A percentile compares a stretch with the other conserved stretches of the same genome.
These are phyloP conservation scores for Enteromius viviparus DNA, from an alignment of 2,797 vertebrate genomes.

Conservation along the genomic window DNA sequence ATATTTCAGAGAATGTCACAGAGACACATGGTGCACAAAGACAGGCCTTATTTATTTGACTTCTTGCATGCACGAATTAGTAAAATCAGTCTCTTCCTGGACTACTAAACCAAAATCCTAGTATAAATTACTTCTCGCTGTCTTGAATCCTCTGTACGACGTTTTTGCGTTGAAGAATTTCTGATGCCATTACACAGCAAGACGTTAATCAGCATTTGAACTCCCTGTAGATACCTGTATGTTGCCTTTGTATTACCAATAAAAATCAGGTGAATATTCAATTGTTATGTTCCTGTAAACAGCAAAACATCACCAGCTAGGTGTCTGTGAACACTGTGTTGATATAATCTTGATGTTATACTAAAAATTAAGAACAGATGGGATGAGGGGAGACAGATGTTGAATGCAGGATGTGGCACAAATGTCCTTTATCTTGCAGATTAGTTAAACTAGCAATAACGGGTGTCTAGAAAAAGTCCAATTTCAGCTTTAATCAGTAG, in stretches of 20 bases:
- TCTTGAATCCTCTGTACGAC: conserved; percentile 13
- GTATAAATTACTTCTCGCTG: conserved; percentile 11
- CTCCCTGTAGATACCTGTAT: conserved; percentile 21
- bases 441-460: conserved; percentile 3
- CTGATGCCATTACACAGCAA: conserved; percentile 39
- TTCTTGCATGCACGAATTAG: neutral
- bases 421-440: conserved; percentile 25
- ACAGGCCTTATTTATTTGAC: conserved; percentile 14
- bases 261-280: conserved; percentile 4
- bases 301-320: conserved; percentile 26
- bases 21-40: neutral
- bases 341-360: conserved; percentile 20
- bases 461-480: neutral
- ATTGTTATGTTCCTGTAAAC: conserved; percentile 12
- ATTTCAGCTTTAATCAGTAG: neutral
- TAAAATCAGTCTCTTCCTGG: neutral
- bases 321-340: neutral
- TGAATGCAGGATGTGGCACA: conserved; percentile 4
- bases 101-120: neutral
- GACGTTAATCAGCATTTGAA: conserved; percentile 37
- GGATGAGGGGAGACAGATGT: conserved; percentile 14
- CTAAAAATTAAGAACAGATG: conserved; percentile 35
- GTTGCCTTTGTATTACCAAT: conserved; percentile 13
- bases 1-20: conserved; percentile 4
- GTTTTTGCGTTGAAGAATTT: conserved; percentile 16